These are phyloP conservation scores for Balaeniceps rex DNA, from an alignment of 2,113 vertebrate species.

Conservation along the genomic window DNA sequence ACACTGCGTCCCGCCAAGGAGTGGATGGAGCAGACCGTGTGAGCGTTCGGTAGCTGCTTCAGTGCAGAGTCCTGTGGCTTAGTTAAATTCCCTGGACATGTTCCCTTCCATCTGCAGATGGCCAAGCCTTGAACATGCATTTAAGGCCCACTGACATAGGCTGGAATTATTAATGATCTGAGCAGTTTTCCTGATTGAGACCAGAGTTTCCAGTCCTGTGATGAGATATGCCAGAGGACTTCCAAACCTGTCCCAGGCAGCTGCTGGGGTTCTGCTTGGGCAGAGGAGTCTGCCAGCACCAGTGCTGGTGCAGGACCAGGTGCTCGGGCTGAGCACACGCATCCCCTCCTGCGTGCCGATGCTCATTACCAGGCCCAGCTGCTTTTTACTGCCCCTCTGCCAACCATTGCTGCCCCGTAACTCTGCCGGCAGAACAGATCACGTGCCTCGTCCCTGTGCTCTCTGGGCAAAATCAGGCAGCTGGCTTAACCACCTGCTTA, in stretches of 20 bases:
- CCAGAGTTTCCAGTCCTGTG: background rate
- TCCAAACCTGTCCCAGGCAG: background rate
- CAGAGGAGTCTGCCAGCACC: background rate
- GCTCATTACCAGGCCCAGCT: constrained; percentile 2
- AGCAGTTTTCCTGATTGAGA: background rate
- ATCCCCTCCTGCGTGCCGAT: background rate
- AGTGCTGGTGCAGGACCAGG: background rate
- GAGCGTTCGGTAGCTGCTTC: background rate
- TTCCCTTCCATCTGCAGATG: background rate
- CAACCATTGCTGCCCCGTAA: background rate
- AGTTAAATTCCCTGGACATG: background rate
- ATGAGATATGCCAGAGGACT: background rate
- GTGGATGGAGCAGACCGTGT: background rate
- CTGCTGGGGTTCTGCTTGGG: background rate
- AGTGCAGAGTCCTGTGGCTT: background rate
- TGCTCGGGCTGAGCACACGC: background rate
- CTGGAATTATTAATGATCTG: background rate
- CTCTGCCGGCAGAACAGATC: background rate
- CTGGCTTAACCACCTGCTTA: background rate
- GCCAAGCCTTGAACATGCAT: background rate
- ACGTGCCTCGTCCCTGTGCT: background rate
- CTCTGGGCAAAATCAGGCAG: background rate
- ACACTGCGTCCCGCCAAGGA: background rate
- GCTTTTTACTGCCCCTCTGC: constrained; percentile 4
- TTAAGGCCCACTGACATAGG: background rate